Percentiles rank a stretch among this genome's conserved stretches.
Conservation (phyloP, 2,797 vertebrate species). For the Poecile montanus region DNA sequence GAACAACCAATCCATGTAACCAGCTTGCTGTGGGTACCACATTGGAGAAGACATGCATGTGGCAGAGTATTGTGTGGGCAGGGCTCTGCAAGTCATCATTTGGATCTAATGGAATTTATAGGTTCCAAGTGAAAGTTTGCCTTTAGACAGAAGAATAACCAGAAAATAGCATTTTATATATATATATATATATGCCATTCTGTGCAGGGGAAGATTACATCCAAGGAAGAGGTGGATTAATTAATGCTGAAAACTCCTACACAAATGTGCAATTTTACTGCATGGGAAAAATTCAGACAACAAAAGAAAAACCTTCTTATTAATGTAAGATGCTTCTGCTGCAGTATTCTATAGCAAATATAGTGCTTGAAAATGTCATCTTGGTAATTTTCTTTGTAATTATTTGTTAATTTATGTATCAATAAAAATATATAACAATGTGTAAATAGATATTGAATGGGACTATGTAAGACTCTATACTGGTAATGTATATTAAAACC, state of each 20-base stretch:
- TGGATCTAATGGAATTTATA: not conserved
- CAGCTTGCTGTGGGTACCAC: not conserved
- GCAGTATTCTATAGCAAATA: not conserved
- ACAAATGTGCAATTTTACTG: not conserved
- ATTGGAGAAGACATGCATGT: not conserved
- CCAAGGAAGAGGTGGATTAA: not conserved
- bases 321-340: not conserved
- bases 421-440: not conserved
- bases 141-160: not conserved
- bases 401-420: not conserved
- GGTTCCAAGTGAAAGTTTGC: not conserved
- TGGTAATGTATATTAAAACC: not conserved
- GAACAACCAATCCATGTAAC: not conserved
- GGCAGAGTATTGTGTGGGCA: not conserved
- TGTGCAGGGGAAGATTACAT: not conserved
- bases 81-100: not conserved
- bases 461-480: not conserved
- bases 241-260: not conserved
- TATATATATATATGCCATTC: not conserved
- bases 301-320: not conserved
- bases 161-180: not conserved
- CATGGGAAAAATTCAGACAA: not conserved
- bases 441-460: not conserved
- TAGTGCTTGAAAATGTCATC: not conserved
- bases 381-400: not conserved